Base-by-base conservation (phyloP, 2,888 invertebrate species). In the Eilema caniola region DNA sequence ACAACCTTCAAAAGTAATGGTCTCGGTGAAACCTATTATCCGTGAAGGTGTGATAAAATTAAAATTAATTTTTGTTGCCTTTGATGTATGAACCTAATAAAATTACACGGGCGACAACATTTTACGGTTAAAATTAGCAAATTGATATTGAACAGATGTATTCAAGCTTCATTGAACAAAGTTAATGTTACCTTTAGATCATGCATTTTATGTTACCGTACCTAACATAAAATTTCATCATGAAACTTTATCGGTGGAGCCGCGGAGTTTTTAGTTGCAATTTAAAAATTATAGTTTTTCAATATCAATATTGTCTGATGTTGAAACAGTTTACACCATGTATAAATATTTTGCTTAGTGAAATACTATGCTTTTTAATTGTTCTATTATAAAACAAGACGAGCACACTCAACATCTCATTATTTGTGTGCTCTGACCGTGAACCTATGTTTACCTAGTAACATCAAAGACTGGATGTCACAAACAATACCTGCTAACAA, bases 391-490 rank as follows among this genome's bases (percentile, higher is more conserved):
- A 5, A n/a, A 62, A 79, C 82, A 82, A 75, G 71, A 71, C 64
- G 56, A 65, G 31, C 25, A 64, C 65, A 67, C 60, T 69, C 75
- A 75, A 78, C 73, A 64, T 65, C 73, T 79, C 67, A 85, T 85
- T 85, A 85, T 84, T 75, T 73, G 69, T 59, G 73, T 63, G 80
- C 78, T 76, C 16, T 69, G 77, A 83, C 85, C 85, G 85, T 85
- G 79, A 85, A 80, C 47, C 71, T 37, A 41, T 57, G 47, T 69
- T 72, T 62, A 62, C 69, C 63, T 66, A 65, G 64, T n/a, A 63
- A 23, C 61, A 70, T 60, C 66, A 31, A 47, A 67, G 56, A 57
- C 33, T 57, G 11, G 16, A 11, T 25, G 20, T 10, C 37, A 37
- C 24, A 62, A 24, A 3, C 24, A 10, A 24, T 41, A 37, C 24